Evolutionary conservation across 2,888 invertebrate genomes (phyloP).

Genomic region (Oxyteleia sp.): DNA sequence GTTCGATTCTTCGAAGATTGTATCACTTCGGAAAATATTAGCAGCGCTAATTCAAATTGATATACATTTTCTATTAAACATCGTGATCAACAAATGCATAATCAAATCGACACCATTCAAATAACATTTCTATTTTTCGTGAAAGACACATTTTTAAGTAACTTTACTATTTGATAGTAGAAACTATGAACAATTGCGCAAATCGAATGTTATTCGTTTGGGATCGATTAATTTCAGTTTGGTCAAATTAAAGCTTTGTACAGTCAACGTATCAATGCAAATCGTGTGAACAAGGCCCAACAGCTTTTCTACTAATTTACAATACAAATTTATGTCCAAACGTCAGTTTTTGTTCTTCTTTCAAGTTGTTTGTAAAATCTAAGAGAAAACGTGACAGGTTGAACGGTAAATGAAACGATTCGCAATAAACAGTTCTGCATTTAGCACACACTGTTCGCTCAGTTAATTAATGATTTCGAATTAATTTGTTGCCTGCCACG

Average conservation of each 20-base stretch:
- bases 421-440: background rate
- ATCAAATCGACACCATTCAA: constrained; percentile 31
- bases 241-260: constrained; percentile 66
- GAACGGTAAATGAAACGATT: background rate
- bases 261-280: constrained; percentile 59
- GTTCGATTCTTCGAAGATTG: no score
- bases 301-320: constrained; percentile 68
- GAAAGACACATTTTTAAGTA: no score
- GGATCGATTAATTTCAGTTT: constrained; percentile 31
- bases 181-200: background rate
- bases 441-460: no score
- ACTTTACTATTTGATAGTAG: background rate
- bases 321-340: constrained; percentile 54
- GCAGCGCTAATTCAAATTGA: background rate
- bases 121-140: constrained; percentile 28
- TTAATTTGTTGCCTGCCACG: constrained; percentile 16
- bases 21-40: no score
- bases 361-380: background rate
- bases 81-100: constrained; percentile 14
- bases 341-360: constrained; percentile 52
- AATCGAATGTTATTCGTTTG: constrained; percentile 35
- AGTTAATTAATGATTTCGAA: constrained; percentile 1
- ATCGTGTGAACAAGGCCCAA: constrained; percentile 69
- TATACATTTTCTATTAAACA: constrained; percentile 38
- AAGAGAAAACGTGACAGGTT: constrained; percentile 16